Conservation (phyloP, 2,888 invertebrate species). For the Scaptomyza polygonia region DNA sequence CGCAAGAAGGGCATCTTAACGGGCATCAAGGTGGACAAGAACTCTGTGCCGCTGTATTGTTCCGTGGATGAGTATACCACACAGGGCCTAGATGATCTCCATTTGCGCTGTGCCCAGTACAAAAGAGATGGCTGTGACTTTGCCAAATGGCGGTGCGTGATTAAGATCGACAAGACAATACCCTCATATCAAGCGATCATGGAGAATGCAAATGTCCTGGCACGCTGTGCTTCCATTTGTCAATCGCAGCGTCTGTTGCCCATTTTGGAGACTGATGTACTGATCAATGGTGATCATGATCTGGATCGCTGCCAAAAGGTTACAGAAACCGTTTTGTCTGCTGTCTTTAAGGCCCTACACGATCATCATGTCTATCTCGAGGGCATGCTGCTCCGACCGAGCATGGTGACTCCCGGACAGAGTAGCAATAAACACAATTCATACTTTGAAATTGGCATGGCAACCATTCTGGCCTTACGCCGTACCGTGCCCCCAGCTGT, state of each 20-base stretch:
- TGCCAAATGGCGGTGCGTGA: conserved; percentile 98
- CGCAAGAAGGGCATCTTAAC: conserved; percentile 95
- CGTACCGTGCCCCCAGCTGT: conserved; percentile 98
- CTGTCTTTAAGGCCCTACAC: conserved; percentile 96
- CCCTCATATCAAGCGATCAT: conserved; percentile 95
- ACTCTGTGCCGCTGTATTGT: conserved; percentile 96
- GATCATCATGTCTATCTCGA: conserved; percentile 99
- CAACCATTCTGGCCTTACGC: conserved; percentile 95
- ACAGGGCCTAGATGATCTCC: conserved; percentile 97
- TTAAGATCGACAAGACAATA: conserved; percentile 95
- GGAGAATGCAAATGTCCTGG: conserved; percentile 98
- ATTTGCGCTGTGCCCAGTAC: conserved; percentile 97
- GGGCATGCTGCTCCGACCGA: conserved; percentile 98
- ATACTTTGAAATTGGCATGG: conserved; percentile 93
- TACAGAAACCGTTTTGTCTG: conserved; percentile 96
- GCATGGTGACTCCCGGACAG: conserved; percentile 98
- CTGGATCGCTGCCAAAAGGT: conserved; percentile 96
- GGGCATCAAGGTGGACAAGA: conserved; percentile 99
- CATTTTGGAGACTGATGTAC: conserved; percentile 98
- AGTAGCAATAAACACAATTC: conserved; percentile 89
- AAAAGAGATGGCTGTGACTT: conserved; percentile 98
- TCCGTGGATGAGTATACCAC: conserved; percentile 98
- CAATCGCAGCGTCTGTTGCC: conserved; percentile 98
- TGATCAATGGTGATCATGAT: conserved; percentile 98
- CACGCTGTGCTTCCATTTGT: conserved; percentile 98